phyloP scores from a whole-genome alignment of 37 sponge, comb jelly and placozoan species.

The Beroe ovata region DNA sequence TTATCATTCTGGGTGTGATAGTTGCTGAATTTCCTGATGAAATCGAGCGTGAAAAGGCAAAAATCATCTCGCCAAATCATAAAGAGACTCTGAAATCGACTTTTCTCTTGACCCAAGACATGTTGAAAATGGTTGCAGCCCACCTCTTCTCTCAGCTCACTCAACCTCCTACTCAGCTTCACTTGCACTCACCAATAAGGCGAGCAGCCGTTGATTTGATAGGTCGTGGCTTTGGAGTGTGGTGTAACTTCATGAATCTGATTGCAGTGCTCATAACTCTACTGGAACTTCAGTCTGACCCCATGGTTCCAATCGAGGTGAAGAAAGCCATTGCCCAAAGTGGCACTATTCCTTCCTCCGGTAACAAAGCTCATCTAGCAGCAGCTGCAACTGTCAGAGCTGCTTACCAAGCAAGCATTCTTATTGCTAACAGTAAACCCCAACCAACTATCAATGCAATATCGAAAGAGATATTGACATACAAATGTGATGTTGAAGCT shows the following conservation, averaged over 20 bases:
- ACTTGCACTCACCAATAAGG: constrained; percentile 35
- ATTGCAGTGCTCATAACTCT: constrained; percentile 50
- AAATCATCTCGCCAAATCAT: not conserved
- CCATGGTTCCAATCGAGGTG: constrained; percentile 14
- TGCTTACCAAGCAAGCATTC: constrained; percentile 58
- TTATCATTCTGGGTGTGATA: constrained; percentile 55
- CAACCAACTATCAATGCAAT: constrained; percentile 31
- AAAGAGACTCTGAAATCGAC: not conserved
- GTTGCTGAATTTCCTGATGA: constrained; percentile 50
- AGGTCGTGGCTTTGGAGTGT: constrained; percentile 41
- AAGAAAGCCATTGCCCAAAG: constrained; percentile 65
- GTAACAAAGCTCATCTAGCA: constrained; percentile 21
- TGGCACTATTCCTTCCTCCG: constrained; percentile 22
- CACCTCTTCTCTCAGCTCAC: constrained; percentile 51
- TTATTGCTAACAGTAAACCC: constrained; percentile 47
- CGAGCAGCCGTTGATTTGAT: constrained; percentile 42
- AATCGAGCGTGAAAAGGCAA: not conserved
- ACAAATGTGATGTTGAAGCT: constrained; percentile 58
- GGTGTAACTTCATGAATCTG: constrained; percentile 34
- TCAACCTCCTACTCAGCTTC: constrained; percentile 34
- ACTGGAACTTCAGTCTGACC: constrained; percentile 31
- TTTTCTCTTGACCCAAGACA: constrained; percentile 56
- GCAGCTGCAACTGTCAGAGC: constrained; percentile 58
- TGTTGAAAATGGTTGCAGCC: constrained; percentile 33
- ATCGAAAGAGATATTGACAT: constrained; percentile 54